Base-by-base conservation (phyloP, 2,797 vertebrate genomes). In the Phataginus tricuspis region DNA sequence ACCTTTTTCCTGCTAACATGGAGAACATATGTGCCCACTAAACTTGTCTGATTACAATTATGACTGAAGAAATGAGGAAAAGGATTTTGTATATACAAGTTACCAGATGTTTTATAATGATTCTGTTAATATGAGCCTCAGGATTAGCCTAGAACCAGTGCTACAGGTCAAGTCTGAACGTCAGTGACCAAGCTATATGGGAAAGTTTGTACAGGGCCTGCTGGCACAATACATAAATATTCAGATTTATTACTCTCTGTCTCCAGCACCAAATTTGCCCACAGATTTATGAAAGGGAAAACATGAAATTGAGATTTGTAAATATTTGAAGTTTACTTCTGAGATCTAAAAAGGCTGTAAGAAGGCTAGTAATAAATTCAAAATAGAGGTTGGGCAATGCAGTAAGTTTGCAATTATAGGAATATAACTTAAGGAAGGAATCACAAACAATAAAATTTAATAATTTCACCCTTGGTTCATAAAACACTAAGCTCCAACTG, bases 371-470 rank as follows among this genome's bases (percentile, higher is more conserved):
- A 96, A 98, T 97, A 98, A 98, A 97, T 97, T 96, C 94, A 97
- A 97, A 97, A 96, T 95, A 94, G 96, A 96, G 97, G 90, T 87
- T 95, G 53, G 98, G 96, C 97, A 97, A 96, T 96, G 89, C 85
- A 82, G 93, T 86, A 82, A 90, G 91, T 94, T 97, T 94, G 95
- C 94, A 97, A 96, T 98, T 98, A 97, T 80, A 97, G 94, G 80
- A 94, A 97, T 97, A 97, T 96, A 97, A 97, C 92, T 97, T 96
- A 97, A 98, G 89, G 86, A 97, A 98, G 93, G 84, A 96, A 96
- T 97, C 97, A 96, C 96, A 98, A 97, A 97, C 95, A 97, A 97
- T 97, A 97, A 97, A 97, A 96, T 97, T 87, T 96, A 97, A 97
- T 96, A 98, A 97, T 97, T 97, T 97, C 63, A 97, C 97, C 93